Conservation (phyloP, 2,113 vertebrate species). For the Ginglymostoma cirratum region DNA sequence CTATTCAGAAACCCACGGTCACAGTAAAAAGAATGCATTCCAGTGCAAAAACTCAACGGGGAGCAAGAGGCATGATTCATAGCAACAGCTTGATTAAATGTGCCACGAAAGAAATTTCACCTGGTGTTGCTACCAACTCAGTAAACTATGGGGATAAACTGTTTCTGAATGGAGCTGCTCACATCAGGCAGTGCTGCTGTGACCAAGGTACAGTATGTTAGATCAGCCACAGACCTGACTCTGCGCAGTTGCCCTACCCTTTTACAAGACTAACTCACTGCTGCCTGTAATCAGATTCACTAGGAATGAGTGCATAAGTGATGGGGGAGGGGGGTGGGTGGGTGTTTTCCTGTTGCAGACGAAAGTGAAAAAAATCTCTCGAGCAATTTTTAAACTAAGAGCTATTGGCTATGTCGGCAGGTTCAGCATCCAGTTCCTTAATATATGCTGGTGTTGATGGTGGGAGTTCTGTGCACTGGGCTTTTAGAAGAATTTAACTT, state of each 20-base stretch:
- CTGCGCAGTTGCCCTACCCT: background rate
- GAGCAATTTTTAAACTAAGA: background rate
- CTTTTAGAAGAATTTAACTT: background rate
- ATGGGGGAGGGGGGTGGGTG: no score
- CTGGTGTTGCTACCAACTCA: background rate
- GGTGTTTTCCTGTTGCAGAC: no score
- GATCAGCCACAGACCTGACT: background rate
- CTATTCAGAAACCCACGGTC: background rate
- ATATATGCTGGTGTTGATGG: background rate
- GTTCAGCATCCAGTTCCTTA: background rate
- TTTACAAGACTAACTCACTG: background rate
- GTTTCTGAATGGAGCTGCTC: background rate
- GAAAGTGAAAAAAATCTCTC: background rate
- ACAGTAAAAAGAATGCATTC: background rate
- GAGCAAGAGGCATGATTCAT: background rate
- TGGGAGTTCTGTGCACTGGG: background rate
- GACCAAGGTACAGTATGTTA: background rate
- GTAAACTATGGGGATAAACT: background rate
- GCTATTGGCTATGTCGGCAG: background rate
- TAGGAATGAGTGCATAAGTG: no score
- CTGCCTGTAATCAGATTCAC: background rate
- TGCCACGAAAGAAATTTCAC: background rate
- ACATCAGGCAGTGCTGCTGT: background rate
- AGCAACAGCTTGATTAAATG: background rate
- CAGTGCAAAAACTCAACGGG: background rate